Percentiles rank a stretch among this genome's conserved stretches.
phyloP scores from a whole-genome alignment of 2,888 invertebrate genomes.

The Eudemis profundana region DNA sequence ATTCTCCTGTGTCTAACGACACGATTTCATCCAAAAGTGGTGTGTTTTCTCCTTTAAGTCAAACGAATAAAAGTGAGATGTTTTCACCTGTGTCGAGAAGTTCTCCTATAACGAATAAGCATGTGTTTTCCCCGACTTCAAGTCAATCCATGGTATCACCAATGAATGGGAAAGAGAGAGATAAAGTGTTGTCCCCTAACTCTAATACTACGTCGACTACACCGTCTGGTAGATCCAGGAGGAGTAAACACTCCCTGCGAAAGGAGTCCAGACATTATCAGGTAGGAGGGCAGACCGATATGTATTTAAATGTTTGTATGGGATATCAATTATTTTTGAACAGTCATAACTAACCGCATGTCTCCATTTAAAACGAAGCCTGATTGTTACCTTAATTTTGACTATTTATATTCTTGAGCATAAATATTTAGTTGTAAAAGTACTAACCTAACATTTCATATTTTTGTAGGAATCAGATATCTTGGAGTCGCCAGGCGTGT shows the following conservation, averaged over 20 bases:
- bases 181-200: conserved; percentile 77
- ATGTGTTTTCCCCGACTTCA: conserved; percentile 78
- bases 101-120: conserved; percentile 79
- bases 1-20: conserved; percentile 82
- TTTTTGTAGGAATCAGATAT: conserved; percentile 90
- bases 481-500: conserved; percentile 91
- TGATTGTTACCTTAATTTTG: neutral
- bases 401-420: neutral
- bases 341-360: conserved; percentile 68
- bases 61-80: conserved; percentile 81
- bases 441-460: neutral
- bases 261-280: conserved; percentile 90
- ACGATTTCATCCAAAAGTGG: conserved; percentile 83
- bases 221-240: conserved; percentile 84
- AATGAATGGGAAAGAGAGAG: conserved; percentile 72
- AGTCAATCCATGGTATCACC: conserved; percentile 79
- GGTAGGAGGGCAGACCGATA: conserved; percentile 68
- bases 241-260: conserved; percentile 85
- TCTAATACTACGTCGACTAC: conserved; percentile 83
- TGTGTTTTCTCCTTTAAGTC: conserved; percentile 81
- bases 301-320: conserved; percentile 49
- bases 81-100: conserved; percentile 80
- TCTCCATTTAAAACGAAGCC: conserved; percentile 44
- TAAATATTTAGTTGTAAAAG: neutral
- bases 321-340: conserved; percentile 48